Conservation (phyloP, 2,888 invertebrate species). For the Spodoptera exigua region DNA sequence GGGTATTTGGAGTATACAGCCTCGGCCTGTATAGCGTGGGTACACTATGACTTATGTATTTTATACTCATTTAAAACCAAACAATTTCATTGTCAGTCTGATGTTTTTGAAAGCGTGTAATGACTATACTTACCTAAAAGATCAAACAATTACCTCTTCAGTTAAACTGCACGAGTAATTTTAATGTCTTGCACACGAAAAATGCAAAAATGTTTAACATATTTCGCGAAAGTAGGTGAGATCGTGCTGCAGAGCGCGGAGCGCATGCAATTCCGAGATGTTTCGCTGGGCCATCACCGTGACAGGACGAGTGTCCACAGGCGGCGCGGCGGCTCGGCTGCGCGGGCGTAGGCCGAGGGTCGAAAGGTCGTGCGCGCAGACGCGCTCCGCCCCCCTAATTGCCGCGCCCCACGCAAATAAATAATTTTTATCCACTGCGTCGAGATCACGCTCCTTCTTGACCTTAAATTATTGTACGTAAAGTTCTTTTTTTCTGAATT, state of each 20-base stretch:
- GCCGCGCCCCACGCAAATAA: slow-evolving; percentile 88
- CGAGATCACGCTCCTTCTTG: slow-evolving; percentile 84
- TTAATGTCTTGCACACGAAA: slow-evolving; percentile 39
- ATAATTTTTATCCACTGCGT: slow-evolving; percentile 85
- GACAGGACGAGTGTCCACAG: slow-evolving; percentile 72
- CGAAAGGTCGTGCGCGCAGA: slow-evolving; percentile 85
- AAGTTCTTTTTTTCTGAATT: slow-evolving; percentile 79
- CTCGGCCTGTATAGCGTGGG: slow-evolving; percentile 8
- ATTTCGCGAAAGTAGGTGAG: slow-evolving; percentile 68
- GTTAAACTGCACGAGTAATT: slow-evolving; percentile 34
- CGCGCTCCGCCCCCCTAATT: slow-evolving; percentile 88
- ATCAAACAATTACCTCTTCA: slow-evolving; percentile 21
- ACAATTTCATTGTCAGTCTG: slow-evolving; percentile 18
- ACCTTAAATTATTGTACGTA: slow-evolving; percentile 84
- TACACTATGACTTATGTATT: slow-evolving; percentile 21
- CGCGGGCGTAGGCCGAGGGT: slow-evolving; percentile 72
- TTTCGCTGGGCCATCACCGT: slow-evolving; percentile 71
- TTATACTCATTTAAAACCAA: slow-evolving; percentile 29
- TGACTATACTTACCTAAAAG: slow-evolving; percentile 22
- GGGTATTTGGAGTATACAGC: slow-evolving; percentile 42
- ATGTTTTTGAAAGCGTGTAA: slow-evolving; percentile 34
- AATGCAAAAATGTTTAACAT: slow-evolving; percentile 48
- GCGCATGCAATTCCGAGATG: slow-evolving; percentile 77
- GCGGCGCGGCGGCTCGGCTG: slow-evolving; percentile 54
- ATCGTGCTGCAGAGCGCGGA: slow-evolving; percentile 70